Evolutionary conservation across 2,113 vertebrate genomes (phyloP), one percentile per base, ranked within the genome.

Genomic region (Apteryx owenii): DNA sequence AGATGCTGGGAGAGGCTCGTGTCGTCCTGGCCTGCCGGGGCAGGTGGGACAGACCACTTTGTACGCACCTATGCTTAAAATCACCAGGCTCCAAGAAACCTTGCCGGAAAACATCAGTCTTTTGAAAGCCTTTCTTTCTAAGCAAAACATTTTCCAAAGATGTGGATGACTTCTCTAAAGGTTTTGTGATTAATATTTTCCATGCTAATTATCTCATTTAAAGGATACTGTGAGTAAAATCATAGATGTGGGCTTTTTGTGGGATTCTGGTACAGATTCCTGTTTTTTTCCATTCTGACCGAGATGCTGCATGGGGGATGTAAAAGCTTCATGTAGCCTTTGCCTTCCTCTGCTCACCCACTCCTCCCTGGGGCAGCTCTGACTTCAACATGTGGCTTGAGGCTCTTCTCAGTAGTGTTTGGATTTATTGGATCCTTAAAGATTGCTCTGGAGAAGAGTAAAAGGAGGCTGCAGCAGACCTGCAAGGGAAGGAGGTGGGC

Each of bases 41-140:
- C 19, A 28, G 7, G 22, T 5, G 42, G 26, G 21, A 4, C 46
- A 48, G n/a, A 31, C 33, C 36, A 61, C 56, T 8, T 20, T 38
- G 18, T 6, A 12, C 38, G 12, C 12, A 18, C 29, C 70, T 53
- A 46, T 19, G 31, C 77, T 17, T 60, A 23, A 23, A 12, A 81
- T 28, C 31, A 4, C 12, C 54, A 23, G 2, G 7, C 50, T 29
- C 22, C 0, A 0, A 36, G 46, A 36, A 61, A 5, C 8, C 2
- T 0, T 4, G 58, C 16, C 28, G 28, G 64, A 48, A 87, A 70
- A 22, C 15, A 50, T 31, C 25, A 25, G 6, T 9, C 64, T 29
- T 29, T 42, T 26, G 25, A 42, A 42, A 36, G 18, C 64, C 64
- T 28, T 11, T 42, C 64, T 66, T 46, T 29, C 71, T 6, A n/a